phyloP scores from a whole-genome alignment of 2,888 invertebrate species.

The Eumerus sabulonum region DNA sequence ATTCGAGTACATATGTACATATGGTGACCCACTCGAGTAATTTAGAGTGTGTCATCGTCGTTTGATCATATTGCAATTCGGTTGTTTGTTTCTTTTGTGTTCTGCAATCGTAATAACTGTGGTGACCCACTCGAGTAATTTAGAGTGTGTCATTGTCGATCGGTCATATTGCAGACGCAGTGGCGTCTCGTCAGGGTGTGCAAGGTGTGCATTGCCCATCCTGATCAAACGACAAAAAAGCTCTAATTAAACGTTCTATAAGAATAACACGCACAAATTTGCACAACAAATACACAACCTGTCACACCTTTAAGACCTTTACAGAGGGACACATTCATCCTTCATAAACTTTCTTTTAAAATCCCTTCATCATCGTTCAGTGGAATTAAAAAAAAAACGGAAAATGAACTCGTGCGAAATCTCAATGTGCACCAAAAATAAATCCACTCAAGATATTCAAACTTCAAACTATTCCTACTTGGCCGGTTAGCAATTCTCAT shows the following conservation, averaged over 20 bases:
- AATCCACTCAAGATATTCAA: constrained; percentile 3
- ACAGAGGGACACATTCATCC: background rate
- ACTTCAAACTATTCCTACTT: constrained; percentile 1
- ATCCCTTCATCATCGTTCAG: constrained; percentile 2
- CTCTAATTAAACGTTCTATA: background rate
- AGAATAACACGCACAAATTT: constrained; percentile 1
- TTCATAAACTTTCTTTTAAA: constrained; percentile 2
- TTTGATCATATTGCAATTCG: too few relatives aligned
- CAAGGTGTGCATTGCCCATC: too few relatives aligned
- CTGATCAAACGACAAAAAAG: background rate
- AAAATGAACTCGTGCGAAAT: background rate
- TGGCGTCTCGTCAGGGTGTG: too few relatives aligned
- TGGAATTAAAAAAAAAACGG: background rate
- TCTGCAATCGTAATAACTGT: too few relatives aligned
- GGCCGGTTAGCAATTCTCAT: background rate
- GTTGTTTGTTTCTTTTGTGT: too few relatives aligned
- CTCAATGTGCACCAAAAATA: constrained; percentile 1
- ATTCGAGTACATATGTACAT: too few relatives aligned
- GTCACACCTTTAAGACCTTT: too few relatives aligned
- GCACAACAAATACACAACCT: constrained; percentile 9
- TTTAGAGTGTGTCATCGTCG: too few relatives aligned
- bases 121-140: too few relatives aligned
- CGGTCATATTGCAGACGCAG: too few relatives aligned
- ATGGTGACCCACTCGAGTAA: too few relatives aligned
- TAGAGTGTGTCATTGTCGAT: too few relatives aligned